Base-by-base conservation (phyloP, 2,113 vertebrate genomes). In the Mus pahari region DNA sequence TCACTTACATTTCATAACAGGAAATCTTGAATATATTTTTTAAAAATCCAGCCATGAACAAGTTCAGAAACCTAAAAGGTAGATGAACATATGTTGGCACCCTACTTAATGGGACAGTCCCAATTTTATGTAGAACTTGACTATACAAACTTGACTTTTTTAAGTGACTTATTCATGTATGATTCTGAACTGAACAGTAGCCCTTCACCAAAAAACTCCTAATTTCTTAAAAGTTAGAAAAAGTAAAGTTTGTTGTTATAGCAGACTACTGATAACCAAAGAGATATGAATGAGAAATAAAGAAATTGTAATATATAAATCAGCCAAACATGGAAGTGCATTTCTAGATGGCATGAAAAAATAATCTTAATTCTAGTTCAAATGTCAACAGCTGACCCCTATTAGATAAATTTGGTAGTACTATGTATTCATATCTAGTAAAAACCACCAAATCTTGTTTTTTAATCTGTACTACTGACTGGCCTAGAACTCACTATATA, bases 171-270 rank as follows among this genome's bases (percentile, higher is more conserved):
- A 94, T 87, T 95, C 53, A 96, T 45, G 88, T 79, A 66, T 66
- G 71, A 94, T 70, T 48, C n/a, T 66, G 50, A 97, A 82, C 71
- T 66, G 7, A 95, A 86, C 28, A 84, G 19, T 77, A 92, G 48
- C 45, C 48, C 36, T 96, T 87, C 93, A 78, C 42, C 89, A 88
- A 64, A 95, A 91, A 95, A 9, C 31, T 88, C 39, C 79, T 75
- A 42, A 96, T 94, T 96, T 96, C 86, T 93, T 88, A 92, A 97
- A 95, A 92, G 77, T 89, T 81, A 90, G 81, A 66, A 79, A 86
- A 83, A 97, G 31, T 86, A 5, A 53, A 93, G 82, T 86, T 73
- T 89, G n/a, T 74, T 96, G 20, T 78, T 90, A 71, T 13, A 91
- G 77, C 2, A 90, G 33, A 90, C 45, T 75, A 64, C 8, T 89